Evolutionary conservation across 1,140 invertebrate genomes (phyloP).

Genomic region (Cyclina sinensis): DNA sequence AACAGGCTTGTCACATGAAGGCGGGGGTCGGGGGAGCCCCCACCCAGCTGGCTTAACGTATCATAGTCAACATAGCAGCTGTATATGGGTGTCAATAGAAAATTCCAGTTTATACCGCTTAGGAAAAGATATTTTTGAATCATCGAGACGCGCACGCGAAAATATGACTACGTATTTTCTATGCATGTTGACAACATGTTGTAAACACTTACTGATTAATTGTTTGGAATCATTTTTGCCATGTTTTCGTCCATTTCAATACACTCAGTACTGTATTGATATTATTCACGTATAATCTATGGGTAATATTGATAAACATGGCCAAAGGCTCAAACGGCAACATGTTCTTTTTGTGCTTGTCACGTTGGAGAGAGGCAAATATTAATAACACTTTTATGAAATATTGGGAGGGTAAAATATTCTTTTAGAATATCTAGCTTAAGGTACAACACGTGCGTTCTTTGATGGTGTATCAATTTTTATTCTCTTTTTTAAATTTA

Average conservation of each 20-base stretch:
- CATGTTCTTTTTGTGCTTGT: slow-evolving; percentile 16
- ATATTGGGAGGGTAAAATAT: not conserved
- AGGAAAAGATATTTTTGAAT: not conserved
- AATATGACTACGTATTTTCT: not conserved
- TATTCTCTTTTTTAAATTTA: slow-evolving; percentile 16
- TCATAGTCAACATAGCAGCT: too few species aligned
- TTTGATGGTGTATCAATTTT: slow-evolving; percentile 18
- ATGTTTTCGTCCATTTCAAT: not conserved
- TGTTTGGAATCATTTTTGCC: not conserved
- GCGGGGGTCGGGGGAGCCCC: too few species aligned
- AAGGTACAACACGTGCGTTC: not conserved
- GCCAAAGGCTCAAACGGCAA: not conserved
- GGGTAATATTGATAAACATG: slow-evolving; percentile 56
- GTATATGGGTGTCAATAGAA: too few species aligned
- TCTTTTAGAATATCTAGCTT: not conserved
- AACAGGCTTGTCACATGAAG: too few species aligned
- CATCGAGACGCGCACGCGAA: not conserved
- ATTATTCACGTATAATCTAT: slow-evolving; percentile 47
- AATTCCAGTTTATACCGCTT: too few species aligned
- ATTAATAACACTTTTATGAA: slow-evolving; percentile 1
- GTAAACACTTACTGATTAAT: slow-evolving; percentile 1
- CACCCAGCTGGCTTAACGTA: too few species aligned
- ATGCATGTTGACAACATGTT: slow-evolving; percentile 1
- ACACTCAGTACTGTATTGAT: too few species aligned
- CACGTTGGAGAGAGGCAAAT: not conserved